Evolutionary conservation across 2,888 invertebrate species (phyloP), one percentile per base, ranked within the genome.

Genomic region (Orthonevra nobilis): DNA sequence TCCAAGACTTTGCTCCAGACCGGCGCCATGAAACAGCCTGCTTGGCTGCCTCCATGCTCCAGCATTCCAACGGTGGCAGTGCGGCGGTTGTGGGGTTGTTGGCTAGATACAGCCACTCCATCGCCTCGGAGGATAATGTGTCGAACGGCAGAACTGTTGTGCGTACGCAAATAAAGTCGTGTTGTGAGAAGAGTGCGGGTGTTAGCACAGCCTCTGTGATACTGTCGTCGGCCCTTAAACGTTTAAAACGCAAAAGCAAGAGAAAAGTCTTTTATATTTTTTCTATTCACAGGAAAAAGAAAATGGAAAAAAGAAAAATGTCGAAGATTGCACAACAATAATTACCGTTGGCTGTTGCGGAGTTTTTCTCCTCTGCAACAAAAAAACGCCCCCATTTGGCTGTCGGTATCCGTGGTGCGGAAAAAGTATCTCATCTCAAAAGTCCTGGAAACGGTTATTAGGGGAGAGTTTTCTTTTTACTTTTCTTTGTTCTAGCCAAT

Each of bases 1-100:
- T 64, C 36, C 17, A 32, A 42, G 52, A 44, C 44, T 32, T 9
- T 12, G 36, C 28, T 38, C 32, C 32, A 40, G 30, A 50, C 19
- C 3, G 63, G 68, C 68, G 58, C 58, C 68, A 68, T 15, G 48
- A 32, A 50, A 68, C 48, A 30, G 48, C 61, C 32, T 40, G 28
- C n/a, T n/a, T n/a, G n/a, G 7, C 36, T 46, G 48, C 30, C 50
- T 30, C 23, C 48, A 40, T 42, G 15, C 7, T 6, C 2, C 9
- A 7, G 6, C 15, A 19, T n/a, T n/a, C n/a, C n/a, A n/a, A n/a
- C n/a, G n/a, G n/a, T n/a, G n/a, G n/a, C n/a, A 7, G 7, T 6
- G 0, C 1, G 1, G 23, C 12, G 17, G 36, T 14, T 9, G 61
- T 9, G n/a, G 6, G 10, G 36, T 14, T 28, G 38, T n/a, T n/a